A percentile compares a stretch with the other conserved stretches of the same genome.
Evolutionary conservation across 2,113 vertebrate species (phyloP).

Genomic region (Oriolus oriolus): DNA sequence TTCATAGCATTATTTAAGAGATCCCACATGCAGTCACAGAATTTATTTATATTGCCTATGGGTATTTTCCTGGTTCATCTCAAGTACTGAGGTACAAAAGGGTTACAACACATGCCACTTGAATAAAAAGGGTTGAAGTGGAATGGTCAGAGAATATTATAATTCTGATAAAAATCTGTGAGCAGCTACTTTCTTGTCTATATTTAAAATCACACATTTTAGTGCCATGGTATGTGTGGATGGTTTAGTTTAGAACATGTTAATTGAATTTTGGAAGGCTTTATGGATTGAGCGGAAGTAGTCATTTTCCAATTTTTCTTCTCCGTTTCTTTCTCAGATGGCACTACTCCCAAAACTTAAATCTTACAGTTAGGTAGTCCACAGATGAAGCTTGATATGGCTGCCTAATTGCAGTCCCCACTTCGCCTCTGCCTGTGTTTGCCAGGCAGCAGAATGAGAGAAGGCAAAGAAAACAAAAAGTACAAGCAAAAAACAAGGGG

Average conservation of each 20-base stretch:
- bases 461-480: background rate
- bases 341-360: background rate
- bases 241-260: constrained; percentile 45
- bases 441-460: background rate
- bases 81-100: background rate
- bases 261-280: constrained; percentile 63
- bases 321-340: background rate
- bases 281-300: constrained; percentile 34
- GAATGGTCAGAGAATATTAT: background rate
- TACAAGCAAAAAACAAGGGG: background rate
- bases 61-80: background rate
- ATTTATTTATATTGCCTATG: background rate
- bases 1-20: background rate
- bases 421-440: background rate
- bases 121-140: background rate
- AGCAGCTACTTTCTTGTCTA: background rate
- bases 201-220: background rate
- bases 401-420: background rate
- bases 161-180: background rate
- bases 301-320: constrained; percentile 42
- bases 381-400: background rate
- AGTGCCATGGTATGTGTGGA: background rate
- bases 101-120: background rate
- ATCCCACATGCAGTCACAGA: background rate
- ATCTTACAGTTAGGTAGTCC: background rate